These are phyloP conservation scores for Drosophila pruinosa DNA, from an alignment of 1,140 invertebrate genomes.

Conservation along the genomic window DNA sequence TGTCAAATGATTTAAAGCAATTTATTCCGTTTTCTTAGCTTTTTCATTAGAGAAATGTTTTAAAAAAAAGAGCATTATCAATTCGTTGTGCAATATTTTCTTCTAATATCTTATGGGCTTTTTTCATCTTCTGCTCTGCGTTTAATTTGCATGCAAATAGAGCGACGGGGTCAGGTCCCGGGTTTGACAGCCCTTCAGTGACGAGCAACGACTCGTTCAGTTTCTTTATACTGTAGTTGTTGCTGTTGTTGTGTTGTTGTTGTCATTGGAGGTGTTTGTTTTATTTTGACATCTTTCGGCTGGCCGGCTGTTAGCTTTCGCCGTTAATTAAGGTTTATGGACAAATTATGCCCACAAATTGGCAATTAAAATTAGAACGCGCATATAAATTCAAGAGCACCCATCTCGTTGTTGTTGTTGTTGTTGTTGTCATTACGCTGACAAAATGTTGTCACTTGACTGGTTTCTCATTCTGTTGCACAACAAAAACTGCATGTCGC, in stretches of 20 bases:
- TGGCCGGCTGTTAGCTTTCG: constrained; percentile 66
- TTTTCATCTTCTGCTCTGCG: constrained; percentile 16
- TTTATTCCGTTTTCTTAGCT: no score
- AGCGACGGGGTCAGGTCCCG: constrained; percentile 39
- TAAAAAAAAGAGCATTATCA: neutral
- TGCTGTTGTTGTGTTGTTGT: constrained; percentile 14
- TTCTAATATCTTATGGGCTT: neutral
- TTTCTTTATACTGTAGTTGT: constrained; percentile 2
- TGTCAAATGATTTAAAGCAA: no score
- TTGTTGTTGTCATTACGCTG: constrained; percentile 33
- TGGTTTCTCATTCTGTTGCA: constrained; percentile 53
- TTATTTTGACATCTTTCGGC: constrained; percentile 77
- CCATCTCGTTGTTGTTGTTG: constrained; percentile 13
- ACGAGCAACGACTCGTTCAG: constrained; percentile 32
- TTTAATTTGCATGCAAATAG: constrained; percentile 75
- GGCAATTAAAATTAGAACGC: constrained; percentile 81
- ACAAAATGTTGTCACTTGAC: constrained; percentile 71
- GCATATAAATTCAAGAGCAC: constrained; percentile 74
- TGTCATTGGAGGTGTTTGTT: constrained; percentile 68
- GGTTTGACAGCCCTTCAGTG: constrained; percentile 17
- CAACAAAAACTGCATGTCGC: constrained; percentile 38
- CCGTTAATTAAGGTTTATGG: constrained; percentile 80
- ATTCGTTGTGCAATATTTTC: constrained; percentile 7
- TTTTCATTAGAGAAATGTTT: neutral
- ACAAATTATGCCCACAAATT: constrained; percentile 81